Percentiles rank a stretch among this genome's conserved stretches.
Evolutionary conservation across 1,140 invertebrate genomes (phyloP).

Genomic region (Gryon sp.): DNA sequence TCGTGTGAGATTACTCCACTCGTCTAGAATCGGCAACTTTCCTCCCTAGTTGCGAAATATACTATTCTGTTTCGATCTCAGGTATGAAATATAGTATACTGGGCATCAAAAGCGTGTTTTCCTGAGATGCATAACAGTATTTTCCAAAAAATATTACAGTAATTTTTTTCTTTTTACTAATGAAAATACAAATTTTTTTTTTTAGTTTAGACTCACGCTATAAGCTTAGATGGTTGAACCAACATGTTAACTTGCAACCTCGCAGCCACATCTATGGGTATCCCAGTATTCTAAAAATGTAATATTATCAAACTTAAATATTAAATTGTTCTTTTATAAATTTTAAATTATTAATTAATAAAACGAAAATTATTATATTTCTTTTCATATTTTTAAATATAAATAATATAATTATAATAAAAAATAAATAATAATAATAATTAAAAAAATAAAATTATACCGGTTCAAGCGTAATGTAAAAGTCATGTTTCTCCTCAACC

Average conservation of each 20-base stretch:
- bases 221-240: constrained; percentile 82
- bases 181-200: neutral
- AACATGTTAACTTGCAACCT: constrained; percentile 89
- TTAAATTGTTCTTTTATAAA: no score
- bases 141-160: no score
- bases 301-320: neutral
- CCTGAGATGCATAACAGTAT: no score
- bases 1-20: no score
- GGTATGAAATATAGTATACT: no score
- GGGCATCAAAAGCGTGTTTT: no score
- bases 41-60: no score
- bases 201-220: constrained; percentile 82
- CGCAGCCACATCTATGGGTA: constrained; percentile 86
- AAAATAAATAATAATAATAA: constrained; percentile 5
- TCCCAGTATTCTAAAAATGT: constrained; percentile 83
- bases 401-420: neutral
- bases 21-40: no score
- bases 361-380: neutral
- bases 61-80: no score
- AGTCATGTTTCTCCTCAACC: constrained; percentile 80
- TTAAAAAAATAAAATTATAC: constrained; percentile 74
- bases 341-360: constrained; percentile 29
- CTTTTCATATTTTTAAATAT: no score
- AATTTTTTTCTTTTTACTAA: no score
- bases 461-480: constrained; percentile 83